These are phyloP conservation scores for Perodicticus potto DNA, from an alignment of 2,797 vertebrate species.

Conservation along the genomic window DNA sequence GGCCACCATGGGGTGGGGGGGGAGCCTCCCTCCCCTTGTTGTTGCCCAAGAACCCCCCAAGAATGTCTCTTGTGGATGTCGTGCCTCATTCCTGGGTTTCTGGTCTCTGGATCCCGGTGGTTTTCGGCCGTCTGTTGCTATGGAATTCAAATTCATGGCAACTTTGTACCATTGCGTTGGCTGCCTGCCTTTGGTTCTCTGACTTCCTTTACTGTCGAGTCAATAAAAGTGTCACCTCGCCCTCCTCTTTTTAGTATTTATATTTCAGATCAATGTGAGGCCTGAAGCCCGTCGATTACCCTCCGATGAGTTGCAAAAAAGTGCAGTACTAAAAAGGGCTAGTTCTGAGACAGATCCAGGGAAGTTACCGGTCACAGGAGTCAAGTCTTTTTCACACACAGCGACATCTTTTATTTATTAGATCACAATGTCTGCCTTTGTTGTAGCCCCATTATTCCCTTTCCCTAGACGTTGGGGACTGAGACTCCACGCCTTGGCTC, in stretches of 20 bases:
- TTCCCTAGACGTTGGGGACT: fast-evolving
- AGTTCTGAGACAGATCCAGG: fast-evolving
- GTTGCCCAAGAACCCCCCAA: not conserved
- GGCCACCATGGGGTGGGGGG: fast-evolving
- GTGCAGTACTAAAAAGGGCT: not conserved
- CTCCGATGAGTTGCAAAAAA: not conserved
- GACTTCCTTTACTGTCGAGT: constrained; percentile 65
- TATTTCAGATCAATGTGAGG: constrained; percentile 63
- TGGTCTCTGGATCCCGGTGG: not conserved
- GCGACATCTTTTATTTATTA: not conserved
- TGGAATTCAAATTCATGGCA: not conserved
- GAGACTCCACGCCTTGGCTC: fast-evolving
- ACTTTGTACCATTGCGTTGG: not conserved
- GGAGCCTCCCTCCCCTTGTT: not conserved
- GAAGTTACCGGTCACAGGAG: not conserved
- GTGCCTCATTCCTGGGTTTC: not conserved
- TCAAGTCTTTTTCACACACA: not conserved
- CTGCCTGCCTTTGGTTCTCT: constrained; percentile 58
- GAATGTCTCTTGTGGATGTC: not conserved
- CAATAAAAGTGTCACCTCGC: constrained; percentile 63
- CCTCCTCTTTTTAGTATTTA: constrained; percentile 53
- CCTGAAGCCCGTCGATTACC: not conserved
- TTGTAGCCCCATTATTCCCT: not conserved
- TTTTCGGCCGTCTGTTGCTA: constrained; percentile 3
- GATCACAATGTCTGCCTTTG: fast-evolving